Evolutionary conservation across 1,140 invertebrate genomes (phyloP).

Genomic region (Aphelinus certus): DNA sequence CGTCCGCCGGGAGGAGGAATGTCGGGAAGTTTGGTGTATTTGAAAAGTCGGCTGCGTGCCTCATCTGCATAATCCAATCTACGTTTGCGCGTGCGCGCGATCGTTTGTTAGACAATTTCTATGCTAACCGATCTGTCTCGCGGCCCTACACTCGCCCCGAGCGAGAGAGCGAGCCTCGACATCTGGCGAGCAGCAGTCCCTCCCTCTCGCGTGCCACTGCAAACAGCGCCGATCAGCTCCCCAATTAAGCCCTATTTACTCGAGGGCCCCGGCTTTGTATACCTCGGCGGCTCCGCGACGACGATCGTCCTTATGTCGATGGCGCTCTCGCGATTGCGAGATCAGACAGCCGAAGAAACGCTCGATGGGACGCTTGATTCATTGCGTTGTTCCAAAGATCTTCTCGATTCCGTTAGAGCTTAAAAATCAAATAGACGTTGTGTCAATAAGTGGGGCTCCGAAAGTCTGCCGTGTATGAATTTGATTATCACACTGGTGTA

Average conservation of each 20-base stretch:
- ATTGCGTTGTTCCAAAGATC: too few relatives aligned
- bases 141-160: not conserved
- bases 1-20: not conserved
- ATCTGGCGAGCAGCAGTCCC: constrained; percentile 17
- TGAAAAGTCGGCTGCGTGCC: not conserved
- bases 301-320: too few relatives aligned
- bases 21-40: constrained; percentile 11
- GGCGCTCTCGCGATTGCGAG: too few relatives aligned
- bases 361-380: too few relatives aligned
- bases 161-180: constrained; percentile 4
- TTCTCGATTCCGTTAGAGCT: too few relatives aligned
- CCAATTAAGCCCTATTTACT: constrained; percentile 40
- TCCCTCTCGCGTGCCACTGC: not conserved
- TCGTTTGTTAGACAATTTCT: constrained; percentile 35
- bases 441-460: too few relatives aligned
- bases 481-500: too few relatives aligned
- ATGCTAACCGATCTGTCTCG: constrained; percentile 35
- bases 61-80: constrained; percentile 37
- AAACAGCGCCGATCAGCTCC: constrained; percentile 14
- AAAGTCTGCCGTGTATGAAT: too few relatives aligned
- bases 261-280: not conserved
- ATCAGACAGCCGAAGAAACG: too few relatives aligned
- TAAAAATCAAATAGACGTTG: too few relatives aligned
- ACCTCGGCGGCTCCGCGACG: too few relatives aligned
- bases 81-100: constrained; percentile 24